A percentile compares a stretch with the other conserved stretches of the same genome.
These are phyloP conservation scores for Passer domesticus DNA, from an alignment of 2,113 vertebrate genomes.

Conservation along the genomic window DNA sequence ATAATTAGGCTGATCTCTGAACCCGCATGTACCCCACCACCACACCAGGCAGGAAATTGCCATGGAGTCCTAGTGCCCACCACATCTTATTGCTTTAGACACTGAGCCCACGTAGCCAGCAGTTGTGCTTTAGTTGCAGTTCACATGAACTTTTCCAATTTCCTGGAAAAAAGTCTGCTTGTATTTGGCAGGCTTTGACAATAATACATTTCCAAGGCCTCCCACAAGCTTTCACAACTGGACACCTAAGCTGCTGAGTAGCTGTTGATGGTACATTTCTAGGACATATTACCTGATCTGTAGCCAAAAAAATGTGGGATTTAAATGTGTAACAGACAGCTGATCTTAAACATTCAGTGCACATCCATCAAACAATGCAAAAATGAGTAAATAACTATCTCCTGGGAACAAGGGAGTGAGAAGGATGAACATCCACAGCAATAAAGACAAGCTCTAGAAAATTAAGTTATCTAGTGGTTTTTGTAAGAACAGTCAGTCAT, in stretches of 20 bases:
- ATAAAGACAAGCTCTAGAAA: background rate
- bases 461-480: conserved; percentile 48
- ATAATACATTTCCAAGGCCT: background rate
- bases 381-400: background rate
- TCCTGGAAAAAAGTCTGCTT: conserved; percentile 7
- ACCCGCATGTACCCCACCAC: background rate
- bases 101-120: background rate
- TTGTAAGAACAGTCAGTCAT: conserved; percentile 15
- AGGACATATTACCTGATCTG: background rate
- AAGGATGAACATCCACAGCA: background rate
- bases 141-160: conserved; percentile 14
- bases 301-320: background rate
- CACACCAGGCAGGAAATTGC: background rate
- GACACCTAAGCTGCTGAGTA: background rate
- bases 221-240: background rate
- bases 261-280: background rate
- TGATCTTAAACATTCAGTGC: conserved; percentile 6
- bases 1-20: background rate
- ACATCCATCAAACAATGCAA: background rate
- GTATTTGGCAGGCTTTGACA: background rate
- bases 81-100: background rate
- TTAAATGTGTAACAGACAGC: background rate
- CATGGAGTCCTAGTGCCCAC: background rate
- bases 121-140: conserved; percentile 15
- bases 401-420: background rate